These are phyloP conservation scores for Tiliacea citrago DNA, from an alignment of 2,888 invertebrate genomes.

Conservation along the genomic window DNA sequence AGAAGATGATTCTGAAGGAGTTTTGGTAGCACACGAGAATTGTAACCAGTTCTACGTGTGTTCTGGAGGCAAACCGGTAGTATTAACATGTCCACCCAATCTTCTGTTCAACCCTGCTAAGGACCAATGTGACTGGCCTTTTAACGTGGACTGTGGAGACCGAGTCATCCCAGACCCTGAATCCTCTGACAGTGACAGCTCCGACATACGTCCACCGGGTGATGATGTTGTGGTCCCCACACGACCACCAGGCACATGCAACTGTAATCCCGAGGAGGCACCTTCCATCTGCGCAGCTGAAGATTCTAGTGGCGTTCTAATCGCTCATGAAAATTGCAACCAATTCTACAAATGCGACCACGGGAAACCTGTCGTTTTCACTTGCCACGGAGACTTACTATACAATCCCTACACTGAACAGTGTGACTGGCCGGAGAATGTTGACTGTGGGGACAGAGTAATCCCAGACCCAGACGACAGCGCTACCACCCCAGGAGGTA, in stretches of 20 bases:
- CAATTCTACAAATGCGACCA: constrained; percentile 72
- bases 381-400: constrained; percentile 62
- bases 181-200: neutral
- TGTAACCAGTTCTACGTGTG: constrained; percentile 75
- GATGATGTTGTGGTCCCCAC: constrained; percentile 29
- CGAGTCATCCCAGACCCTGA: constrained; percentile 44
- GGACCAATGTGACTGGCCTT: constrained; percentile 74
- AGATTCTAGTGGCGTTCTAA: constrained; percentile 66
- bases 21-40: constrained; percentile 72
- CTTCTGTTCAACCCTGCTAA: constrained; percentile 68
- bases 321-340: constrained; percentile 74
- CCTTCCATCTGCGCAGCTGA: constrained; percentile 68
- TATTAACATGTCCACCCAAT: constrained; percentile 52
- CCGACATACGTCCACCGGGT: constrained; percentile 8
- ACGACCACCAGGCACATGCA: constrained; percentile 36
- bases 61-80: constrained; percentile 63
- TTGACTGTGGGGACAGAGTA: constrained; percentile 70
- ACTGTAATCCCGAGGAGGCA: constrained; percentile 65
- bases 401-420: constrained; percentile 69
- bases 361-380: constrained; percentile 64
- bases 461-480: constrained; percentile 43
- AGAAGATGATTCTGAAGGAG: constrained; percentile 65
- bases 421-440: constrained; percentile 74
- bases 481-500: neutral
- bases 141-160: constrained; percentile 59